These are phyloP conservation scores for Lasiurus cinereus DNA, from an alignment of 2,113 vertebrate species.

Conservation along the genomic window DNA sequence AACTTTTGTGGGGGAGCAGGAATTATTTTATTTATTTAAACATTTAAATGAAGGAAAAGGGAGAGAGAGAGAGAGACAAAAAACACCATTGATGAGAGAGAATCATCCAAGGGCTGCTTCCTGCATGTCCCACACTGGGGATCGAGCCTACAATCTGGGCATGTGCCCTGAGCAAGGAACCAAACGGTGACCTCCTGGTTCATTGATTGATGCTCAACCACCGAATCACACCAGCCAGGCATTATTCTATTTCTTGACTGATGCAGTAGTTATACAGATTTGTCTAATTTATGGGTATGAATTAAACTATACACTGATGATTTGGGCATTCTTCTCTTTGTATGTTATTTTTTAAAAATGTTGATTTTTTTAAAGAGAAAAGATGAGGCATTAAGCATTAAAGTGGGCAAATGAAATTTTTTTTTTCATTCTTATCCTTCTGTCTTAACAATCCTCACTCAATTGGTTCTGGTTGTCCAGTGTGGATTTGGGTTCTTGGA, in stretches of 20 bases:
- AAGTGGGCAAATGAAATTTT: not conserved
- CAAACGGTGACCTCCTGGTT: too few relatives aligned
- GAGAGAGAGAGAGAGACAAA: too few relatives aligned
- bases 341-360: conserved; percentile 10
- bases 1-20: not conserved
- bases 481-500: not conserved
- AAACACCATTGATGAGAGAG: too few relatives aligned
- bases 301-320: not conserved
- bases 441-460: not conserved
- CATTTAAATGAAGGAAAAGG: too few relatives aligned
- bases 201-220: too few relatives aligned
- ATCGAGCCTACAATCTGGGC: too few relatives aligned
- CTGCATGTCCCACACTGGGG: too few relatives aligned
- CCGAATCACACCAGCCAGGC: not conserved
- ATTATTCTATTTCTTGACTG: not conserved
- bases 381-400: not conserved
- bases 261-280: not conserved
- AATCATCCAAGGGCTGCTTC: too few relatives aligned
- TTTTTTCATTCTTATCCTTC: not conserved
- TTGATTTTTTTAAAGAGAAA: not conserved
- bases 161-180: too few relatives aligned
- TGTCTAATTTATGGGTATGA: conserved; percentile 3
- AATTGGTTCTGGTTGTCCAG: not conserved
- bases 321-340: not conserved
- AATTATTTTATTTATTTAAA: not conserved